Percentiles rank a stretch among this genome's conserved stretches.
phyloP scores from a whole-genome alignment of 1,140 invertebrate species.

The Eriocheir sinensis region DNA sequence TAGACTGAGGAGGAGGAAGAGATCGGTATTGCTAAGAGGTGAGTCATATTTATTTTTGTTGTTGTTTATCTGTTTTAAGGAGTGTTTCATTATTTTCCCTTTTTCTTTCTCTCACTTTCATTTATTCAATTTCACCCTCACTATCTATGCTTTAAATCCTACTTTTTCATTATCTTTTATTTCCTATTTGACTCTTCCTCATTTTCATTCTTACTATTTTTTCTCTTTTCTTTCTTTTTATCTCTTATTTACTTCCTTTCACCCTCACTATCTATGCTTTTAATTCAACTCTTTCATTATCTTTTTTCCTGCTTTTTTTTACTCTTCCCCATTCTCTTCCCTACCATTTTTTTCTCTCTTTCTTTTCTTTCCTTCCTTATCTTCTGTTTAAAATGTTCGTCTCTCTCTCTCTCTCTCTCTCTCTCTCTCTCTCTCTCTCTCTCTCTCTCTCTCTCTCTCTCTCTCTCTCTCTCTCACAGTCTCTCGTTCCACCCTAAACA shows the following conservation, averaged over 20 bases:
- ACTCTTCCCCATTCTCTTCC: neutral
- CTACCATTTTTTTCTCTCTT: neutral
- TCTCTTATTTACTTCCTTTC: too few relatives aligned
- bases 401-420: neutral
- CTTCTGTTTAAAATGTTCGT: neutral
- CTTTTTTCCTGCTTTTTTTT: neutral
- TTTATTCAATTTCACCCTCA: too few relatives aligned
- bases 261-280: too few relatives aligned
- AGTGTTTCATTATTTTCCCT: neutral
- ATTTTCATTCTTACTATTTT: neutral
- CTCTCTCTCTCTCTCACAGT: too few relatives aligned
- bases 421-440: neutral
- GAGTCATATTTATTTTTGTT: neutral
- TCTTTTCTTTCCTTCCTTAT: neutral
- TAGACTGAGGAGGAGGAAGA: too few relatives aligned
- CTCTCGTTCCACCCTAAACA: neutral
- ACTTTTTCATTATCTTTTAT: too few relatives aligned
- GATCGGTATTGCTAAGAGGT: conserved; percentile 25
- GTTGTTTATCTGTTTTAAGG: neutral
- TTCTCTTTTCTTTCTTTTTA: neutral
- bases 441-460: neutral
- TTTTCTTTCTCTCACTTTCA: too few relatives aligned
- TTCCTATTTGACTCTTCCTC: too few relatives aligned
- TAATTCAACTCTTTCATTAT: neutral
- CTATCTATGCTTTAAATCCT: neutral